Evolutionary conservation across 2,888 invertebrate species (phyloP).

Genomic region (Trypoxylon attenuatum): DNA sequence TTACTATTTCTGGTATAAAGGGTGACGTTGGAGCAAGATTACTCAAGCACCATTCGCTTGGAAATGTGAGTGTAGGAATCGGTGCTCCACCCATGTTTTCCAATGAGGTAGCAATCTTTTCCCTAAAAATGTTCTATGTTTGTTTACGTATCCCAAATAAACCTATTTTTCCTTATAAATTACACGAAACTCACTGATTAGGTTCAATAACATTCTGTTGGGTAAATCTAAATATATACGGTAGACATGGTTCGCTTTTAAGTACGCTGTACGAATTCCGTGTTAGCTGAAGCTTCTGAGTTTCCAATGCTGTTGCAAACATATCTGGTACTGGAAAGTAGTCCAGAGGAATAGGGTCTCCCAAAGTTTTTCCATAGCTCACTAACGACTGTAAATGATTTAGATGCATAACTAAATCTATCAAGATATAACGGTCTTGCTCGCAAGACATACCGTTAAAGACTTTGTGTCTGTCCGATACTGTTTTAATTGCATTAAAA

Average conservation of each 20-base stretch:
- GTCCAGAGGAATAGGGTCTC: slow-evolving; percentile 66
- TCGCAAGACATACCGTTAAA: slow-evolving; percentile 57
- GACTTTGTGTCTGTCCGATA: slow-evolving; percentile 40
- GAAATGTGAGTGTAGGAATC: background rate
- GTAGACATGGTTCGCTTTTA: slow-evolving; percentile 49
- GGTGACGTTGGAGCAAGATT: background rate
- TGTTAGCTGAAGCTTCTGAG: slow-evolving; percentile 30
- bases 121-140: too few relatives aligned
- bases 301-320: slow-evolving; percentile 60
- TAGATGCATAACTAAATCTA: too few relatives aligned
- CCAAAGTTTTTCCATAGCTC: too few relatives aligned
- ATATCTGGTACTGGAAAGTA: slow-evolving; percentile 60
- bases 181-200: slow-evolving; percentile 39
- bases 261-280: slow-evolving; percentile 32
- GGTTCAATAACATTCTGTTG: slow-evolving; percentile 41
- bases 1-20: background rate
- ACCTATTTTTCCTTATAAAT: too few relatives aligned
- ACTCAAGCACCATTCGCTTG: background rate
- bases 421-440: too few relatives aligned
- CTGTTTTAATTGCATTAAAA: slow-evolving; percentile 62
- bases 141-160: too few relatives aligned
- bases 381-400: too few relatives aligned
- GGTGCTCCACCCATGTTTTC: background rate
- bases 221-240: slow-evolving; percentile 45
- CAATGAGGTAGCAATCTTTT: too few relatives aligned